A percentile compares a stretch with the other conserved stretches of the same genome.
Evolutionary conservation across 2,113 vertebrate species (phyloP).

Genomic region (Stictonetta naevosa): DNA sequence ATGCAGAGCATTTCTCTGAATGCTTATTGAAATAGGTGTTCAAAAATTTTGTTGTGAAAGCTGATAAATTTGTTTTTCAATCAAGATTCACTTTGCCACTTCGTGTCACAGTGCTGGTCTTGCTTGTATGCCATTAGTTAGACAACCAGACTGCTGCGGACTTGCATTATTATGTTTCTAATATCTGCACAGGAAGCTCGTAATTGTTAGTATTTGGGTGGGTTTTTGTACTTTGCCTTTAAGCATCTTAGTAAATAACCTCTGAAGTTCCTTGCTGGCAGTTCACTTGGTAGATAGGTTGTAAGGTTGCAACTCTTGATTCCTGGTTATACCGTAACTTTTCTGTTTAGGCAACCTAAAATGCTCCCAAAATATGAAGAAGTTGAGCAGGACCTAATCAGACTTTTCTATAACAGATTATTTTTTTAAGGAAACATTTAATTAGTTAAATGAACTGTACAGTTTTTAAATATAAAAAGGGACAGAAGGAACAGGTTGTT

Average conservation of each 20-base stretch:
- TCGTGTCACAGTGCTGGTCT: slow-evolving; percentile 22
- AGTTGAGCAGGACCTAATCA: not conserved
- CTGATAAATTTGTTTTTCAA: not conserved
- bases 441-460: not conserved
- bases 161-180: slow-evolving; percentile 18
- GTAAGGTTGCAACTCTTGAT: not conserved
- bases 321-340: not conserved
- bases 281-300: not conserved
- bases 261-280: not conserved
- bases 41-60: not conserved
- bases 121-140: not conserved
- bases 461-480: not conserved
- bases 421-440: not conserved
- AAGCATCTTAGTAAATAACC: not conserved
- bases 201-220: not conserved
- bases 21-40: not conserved
- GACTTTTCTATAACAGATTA: not conserved
- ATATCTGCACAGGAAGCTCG: slow-evolving; percentile 29
- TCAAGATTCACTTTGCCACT: slow-evolving; percentile 17
- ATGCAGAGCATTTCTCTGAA: not conserved
- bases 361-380: not conserved
- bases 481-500: not conserved
- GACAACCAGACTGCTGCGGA: not conserved
- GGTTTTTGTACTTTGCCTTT: not conserved
- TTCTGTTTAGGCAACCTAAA: not conserved